These are phyloP conservation scores for Otus scops DNA, from an alignment of 2,797 vertebrate species.

Conservation along the genomic window DNA sequence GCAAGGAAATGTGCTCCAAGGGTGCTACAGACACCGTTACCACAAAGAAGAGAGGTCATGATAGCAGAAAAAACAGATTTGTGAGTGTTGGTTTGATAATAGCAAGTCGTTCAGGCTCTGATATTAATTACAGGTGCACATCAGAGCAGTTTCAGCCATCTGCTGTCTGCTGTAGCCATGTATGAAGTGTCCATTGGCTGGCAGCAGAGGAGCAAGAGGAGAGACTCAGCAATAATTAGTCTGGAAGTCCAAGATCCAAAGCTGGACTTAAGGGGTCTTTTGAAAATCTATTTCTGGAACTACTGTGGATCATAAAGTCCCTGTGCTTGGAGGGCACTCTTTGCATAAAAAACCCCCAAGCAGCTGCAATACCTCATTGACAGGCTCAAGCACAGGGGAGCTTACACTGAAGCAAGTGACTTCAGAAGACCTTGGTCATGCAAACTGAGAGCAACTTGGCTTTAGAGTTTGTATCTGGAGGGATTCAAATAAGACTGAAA, in stretches of 20 bases:
- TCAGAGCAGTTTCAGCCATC: background rate
- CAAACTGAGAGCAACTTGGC: background rate
- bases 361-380: background rate
- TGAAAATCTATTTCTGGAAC: background rate
- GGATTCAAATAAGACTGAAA: background rate
- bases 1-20: background rate
- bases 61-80: background rate
- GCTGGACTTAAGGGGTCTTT: background rate
- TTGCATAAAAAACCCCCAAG: background rate
- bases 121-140: background rate
- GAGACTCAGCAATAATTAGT: background rate
- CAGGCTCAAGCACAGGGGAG: background rate
- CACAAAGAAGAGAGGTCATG: background rate
- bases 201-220: background rate
- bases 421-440: background rate
- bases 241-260: background rate
- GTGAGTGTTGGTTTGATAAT: background rate
- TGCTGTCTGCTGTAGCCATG: background rate
- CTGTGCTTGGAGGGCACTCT: background rate
- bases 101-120: background rate
- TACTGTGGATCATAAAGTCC: background rate
- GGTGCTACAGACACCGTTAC: rapidly evolving
- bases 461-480: background rate
- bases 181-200: background rate
- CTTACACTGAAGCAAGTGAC: background rate